Evolutionary conservation across 2,888 invertebrate genomes (phyloP).

Genomic region (Coleophora flavipennella): DNA sequence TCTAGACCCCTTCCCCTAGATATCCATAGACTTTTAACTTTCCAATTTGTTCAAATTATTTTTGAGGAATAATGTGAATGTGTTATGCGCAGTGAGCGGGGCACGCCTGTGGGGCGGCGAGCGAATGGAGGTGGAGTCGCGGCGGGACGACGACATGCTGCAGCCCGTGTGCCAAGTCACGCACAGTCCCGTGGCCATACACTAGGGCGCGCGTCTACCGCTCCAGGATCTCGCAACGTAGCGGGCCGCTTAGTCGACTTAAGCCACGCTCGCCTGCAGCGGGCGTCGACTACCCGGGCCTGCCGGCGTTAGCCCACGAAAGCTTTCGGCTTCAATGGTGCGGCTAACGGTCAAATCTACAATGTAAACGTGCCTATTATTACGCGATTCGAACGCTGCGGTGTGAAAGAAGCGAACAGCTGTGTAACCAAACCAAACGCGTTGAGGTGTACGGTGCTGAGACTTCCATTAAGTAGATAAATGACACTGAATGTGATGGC

Average conservation of each 20-base stretch:
- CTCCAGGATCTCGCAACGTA: constrained; percentile 10
- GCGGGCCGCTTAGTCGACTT: constrained; percentile 6
- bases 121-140: constrained; percentile 77
- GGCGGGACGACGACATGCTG: constrained; percentile 77
- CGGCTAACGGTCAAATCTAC: constrained; percentile 5
- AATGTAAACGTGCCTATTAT: background rate
- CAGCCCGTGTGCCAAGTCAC: constrained; percentile 85
- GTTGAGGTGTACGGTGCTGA: background rate
- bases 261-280: constrained; percentile 2
- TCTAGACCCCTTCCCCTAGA: no score
- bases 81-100: constrained; percentile 32
- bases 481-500: constrained; percentile 12
- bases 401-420: background rate
- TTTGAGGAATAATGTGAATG: no score
- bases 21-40: no score
- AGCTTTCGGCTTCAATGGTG: background rate
- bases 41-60: no score
- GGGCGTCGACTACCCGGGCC: constrained; percentile 1
- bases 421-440: background rate
- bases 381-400: no score
- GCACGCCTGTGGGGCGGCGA: constrained; percentile 66
- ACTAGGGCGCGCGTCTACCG: constrained; percentile 57
- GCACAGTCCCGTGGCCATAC: constrained; percentile 94
- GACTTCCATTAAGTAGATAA: background rate
- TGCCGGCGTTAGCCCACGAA: background rate